phyloP scores from a whole-genome alignment of 2,888 invertebrate genomes.

The Diadromus collaris region DNA sequence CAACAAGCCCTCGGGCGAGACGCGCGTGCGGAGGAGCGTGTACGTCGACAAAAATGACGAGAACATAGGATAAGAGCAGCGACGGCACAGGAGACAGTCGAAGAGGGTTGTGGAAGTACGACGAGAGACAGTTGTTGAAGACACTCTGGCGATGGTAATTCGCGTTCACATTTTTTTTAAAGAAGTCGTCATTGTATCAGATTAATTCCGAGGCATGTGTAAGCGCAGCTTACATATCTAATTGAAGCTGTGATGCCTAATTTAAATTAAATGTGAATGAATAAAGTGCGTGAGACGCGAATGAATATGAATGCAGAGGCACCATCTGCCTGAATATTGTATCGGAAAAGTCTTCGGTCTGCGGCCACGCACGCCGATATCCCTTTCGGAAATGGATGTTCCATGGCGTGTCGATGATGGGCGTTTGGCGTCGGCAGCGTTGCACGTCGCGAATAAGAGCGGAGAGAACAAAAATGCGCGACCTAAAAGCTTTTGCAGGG shows the following conservation, averaged over 20 bases:
- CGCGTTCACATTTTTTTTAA: conserved; percentile 49
- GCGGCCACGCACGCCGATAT: conserved; percentile 1
- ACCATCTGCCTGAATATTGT: not conserved
- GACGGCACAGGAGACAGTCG: not conserved
- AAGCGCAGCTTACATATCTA: not conserved
- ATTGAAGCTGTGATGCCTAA: not conserved
- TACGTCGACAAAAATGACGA: conserved; percentile 23
- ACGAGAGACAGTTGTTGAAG: conserved; percentile 56
- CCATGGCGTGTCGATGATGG: conserved; percentile 6
- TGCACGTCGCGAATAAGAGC: conserved; percentile 23
- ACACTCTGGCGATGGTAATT: conserved; percentile 62
- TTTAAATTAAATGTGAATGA: not conserved
- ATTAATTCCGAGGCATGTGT: not conserved
- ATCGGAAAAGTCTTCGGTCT: conserved; percentile 9
- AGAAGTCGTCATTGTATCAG: too few species aligned
- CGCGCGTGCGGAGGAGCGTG: not conserved
- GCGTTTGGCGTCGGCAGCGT: conserved; percentile 17
- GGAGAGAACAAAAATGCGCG: conserved; percentile 21
- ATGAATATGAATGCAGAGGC: conserved; percentile 5
- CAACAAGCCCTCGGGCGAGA: conserved; percentile 41
- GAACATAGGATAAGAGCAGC: conserved; percentile 5
- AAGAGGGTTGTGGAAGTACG: conserved; percentile 21
- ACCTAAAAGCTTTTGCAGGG: conserved; percentile 44
- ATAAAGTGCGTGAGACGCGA: not conserved
- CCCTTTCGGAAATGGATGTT: conserved; percentile 23